phyloP scores from a whole-genome alignment of 1,140 invertebrate species.

The Scaptomyza hsui region DNA sequence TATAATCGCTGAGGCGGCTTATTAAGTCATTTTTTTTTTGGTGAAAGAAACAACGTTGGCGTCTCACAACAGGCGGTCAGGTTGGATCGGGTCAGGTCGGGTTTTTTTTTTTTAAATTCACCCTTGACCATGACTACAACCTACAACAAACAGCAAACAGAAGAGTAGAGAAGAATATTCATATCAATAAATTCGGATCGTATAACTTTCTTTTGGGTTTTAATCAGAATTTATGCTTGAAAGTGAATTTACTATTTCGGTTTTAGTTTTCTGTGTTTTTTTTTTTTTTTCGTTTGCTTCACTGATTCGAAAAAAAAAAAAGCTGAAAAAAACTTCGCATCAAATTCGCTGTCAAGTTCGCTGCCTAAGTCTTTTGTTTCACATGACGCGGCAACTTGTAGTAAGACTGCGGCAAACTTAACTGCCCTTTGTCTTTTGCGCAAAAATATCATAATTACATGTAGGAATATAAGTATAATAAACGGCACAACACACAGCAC shows the following conservation, averaged over 20 bases:
- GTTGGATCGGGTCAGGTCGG: no score
- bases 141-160: no score
- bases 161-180: constrained; percentile 16
- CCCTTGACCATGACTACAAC: constrained; percentile 41
- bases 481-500: constrained; percentile 30
- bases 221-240: constrained; percentile 44
- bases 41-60: no score
- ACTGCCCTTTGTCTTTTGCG: constrained; percentile 72
- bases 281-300: constrained; percentile 30
- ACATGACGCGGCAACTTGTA: constrained; percentile 15
- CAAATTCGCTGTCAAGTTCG: constrained; percentile 35
- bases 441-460: constrained; percentile 58
- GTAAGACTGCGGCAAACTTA: constrained; percentile 31
- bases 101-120: constrained; percentile 1
- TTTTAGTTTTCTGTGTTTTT: constrained; percentile 15
- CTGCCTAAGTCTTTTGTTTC: constrained; percentile 65
- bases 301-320: constrained; percentile 7
- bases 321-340: background rate
- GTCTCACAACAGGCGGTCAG: constrained; percentile 33
- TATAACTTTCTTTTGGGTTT: constrained; percentile 35
- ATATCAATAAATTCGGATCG: constrained; percentile 36
- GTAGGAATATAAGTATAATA: constrained; percentile 44
- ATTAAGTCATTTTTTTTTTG: constrained; percentile 68
- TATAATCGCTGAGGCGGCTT: constrained; percentile 64
- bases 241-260: constrained; percentile 51